phyloP scores from a whole-genome alignment of 2,113 vertebrate species.

The Formicarius rufipectus region DNA sequence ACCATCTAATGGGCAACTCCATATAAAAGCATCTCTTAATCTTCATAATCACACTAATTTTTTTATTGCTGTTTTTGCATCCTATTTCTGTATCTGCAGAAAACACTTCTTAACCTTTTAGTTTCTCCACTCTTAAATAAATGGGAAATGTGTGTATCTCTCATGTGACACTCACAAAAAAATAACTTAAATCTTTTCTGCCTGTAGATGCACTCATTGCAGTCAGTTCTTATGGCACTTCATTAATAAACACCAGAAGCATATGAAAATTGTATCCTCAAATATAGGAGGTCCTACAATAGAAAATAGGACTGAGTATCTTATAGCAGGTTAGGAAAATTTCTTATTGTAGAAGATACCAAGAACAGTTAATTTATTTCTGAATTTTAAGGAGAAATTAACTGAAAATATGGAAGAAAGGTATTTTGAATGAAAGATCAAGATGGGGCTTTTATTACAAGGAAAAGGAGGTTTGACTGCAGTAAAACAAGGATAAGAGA shows the following conservation, averaged over 20 bases:
- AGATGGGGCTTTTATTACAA: neutral
- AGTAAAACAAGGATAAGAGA: neutral
- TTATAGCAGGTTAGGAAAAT: neutral
- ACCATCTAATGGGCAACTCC: neutral
- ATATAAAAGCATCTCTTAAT: neutral
- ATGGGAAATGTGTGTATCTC: neutral
- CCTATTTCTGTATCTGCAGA: neutral
- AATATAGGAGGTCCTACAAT: neutral
- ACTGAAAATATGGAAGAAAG: neutral
- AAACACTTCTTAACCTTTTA: neutral
- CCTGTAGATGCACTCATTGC: neutral
- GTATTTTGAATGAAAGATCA: neutral
- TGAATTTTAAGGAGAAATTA: neutral
- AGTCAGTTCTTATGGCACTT: neutral
- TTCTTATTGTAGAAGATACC: neutral
- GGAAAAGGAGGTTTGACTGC: neutral
- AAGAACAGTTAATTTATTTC: neutral
- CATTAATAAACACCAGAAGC: neutral
- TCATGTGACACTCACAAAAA: fast-evolving
- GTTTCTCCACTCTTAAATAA: neutral
- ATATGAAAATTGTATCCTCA: neutral
- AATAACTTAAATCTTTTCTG: neutral
- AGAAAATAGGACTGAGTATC: no score
- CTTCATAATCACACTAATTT: neutral
- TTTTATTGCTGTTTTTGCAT: neutral